Conservation (phyloP, 2,113 vertebrate genomes). For the Odocoileus hemionus region DNA sequence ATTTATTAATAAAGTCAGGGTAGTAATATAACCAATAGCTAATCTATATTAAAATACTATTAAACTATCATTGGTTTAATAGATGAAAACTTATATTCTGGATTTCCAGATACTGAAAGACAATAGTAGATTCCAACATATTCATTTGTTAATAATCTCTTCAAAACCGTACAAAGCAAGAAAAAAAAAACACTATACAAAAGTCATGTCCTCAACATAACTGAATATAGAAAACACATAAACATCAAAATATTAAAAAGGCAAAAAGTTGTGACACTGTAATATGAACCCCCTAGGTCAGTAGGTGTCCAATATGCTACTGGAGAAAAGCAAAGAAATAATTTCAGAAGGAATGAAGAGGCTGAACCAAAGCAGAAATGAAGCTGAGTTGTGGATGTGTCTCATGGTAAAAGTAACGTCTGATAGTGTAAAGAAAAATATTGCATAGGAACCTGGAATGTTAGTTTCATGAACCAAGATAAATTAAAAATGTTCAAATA, state of each 20-base stretch:
- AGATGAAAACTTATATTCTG: neutral
- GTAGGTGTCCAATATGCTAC: neutral
- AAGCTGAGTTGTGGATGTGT: neutral
- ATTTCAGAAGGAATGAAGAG: neutral
- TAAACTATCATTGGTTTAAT: neutral
- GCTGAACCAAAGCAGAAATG: neutral
- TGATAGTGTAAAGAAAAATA: neutral
- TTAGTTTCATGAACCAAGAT: neutral
- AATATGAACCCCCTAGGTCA: neutral
- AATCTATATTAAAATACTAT: neutral
- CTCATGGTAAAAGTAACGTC: neutral
- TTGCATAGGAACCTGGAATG: neutral
- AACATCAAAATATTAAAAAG: neutral
- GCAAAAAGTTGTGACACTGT: neutral
- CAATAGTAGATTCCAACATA: neutral
- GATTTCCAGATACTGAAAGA: neutral
- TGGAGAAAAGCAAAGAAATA: fast-evolving
- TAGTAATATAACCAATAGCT: neutral
- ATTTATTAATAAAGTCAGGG: neutral
- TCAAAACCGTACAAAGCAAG: neutral
- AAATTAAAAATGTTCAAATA: neutral
- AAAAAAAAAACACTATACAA: neutral
- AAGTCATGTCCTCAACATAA: neutral
- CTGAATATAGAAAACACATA: neutral
- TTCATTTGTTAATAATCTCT: neutral